Evolutionary conservation across 2,888 invertebrate genomes (phyloP).

Genomic region (Caenorhabditis auriculariae): DNA sequence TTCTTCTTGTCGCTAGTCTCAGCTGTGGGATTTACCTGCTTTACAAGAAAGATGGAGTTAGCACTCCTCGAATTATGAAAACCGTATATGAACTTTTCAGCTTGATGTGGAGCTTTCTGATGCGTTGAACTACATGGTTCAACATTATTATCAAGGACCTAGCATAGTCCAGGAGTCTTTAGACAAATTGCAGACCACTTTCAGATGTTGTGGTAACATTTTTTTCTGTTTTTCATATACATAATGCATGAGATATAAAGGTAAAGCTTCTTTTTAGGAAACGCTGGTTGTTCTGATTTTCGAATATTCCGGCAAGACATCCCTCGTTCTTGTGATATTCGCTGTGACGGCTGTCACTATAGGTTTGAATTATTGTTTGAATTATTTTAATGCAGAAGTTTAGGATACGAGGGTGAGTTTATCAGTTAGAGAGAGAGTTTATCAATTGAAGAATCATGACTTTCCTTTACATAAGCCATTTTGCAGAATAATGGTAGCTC

Average conservation of each 20-base stretch:
- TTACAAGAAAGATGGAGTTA: constrained; percentile 57
- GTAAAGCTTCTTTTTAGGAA: constrained; percentile 40
- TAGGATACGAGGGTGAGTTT: no score
- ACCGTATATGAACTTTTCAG: no score
- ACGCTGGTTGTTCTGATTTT: constrained; percentile 62
- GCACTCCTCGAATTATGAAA: no score
- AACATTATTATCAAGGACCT: constrained; percentile 62
- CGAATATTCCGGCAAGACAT: constrained; percentile 57
- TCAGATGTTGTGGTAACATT: constrained; percentile 56
- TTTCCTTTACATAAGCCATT: not conserved
- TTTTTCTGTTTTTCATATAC: not conserved
- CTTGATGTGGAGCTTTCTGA: constrained; percentile 62
- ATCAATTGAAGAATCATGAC: no score
- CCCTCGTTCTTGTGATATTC: constrained; percentile 60
- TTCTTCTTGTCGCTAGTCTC: constrained; percentile 54
- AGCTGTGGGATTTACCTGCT: constrained; percentile 55
- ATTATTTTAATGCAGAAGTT: no score
- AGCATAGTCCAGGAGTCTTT: constrained; percentile 60
- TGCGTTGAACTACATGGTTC: constrained; percentile 63
- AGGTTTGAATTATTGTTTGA: constrained; percentile 22
- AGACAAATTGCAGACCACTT: constrained; percentile 59
- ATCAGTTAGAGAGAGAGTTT: no score
- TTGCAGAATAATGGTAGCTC: constrained; percentile 54
- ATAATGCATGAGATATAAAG: not conserved
- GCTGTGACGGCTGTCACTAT: constrained; percentile 62